Base-by-base conservation (phyloP, 2,888 invertebrate genomes). In the Neoitamus cyanurus region DNA sequence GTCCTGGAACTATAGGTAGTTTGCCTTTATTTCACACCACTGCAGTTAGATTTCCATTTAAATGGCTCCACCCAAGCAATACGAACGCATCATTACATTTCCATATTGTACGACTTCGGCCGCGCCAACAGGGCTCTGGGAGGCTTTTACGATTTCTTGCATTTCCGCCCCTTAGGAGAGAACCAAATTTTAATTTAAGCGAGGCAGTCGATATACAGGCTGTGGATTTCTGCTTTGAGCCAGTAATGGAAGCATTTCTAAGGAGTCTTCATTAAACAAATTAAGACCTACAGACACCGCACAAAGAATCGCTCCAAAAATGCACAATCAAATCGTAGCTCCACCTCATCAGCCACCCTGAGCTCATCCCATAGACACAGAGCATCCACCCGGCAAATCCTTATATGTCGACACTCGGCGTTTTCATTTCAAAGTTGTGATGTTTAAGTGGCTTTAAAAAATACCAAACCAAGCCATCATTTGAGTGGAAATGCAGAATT, bases 381-480 rank as follows among this genome's bases (percentile, higher is more conserved):
- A 42, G 42, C 42, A 15, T 42, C 42, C 58, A 4, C 58, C 9
- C 58, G 20, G 25, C 3, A 48, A 78, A 78, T 46, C 42, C 30
- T 78, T 58, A 78, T 78, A 78, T 31, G 37, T 15, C 34, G 13
- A 31, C 31, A 31, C 42, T 25, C 28, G n/a, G 78, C 13, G 31
- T 25, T 58, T 78, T 78, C 78, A 78, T 78, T 78, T 78, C 58
- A 42, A 30, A 48, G 78, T 78, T 78, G 48, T 34, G 46, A 78
- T 78, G 31, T 78, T 78, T 78, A 48, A 78, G 78, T 78, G 58
- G 78, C 58, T 48, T 78, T 48, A 78, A 78, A 78, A 78, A 78
- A 78, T 78, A 48, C 78, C 48, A 31, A 31, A 58, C 78, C 30
- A 31, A 31, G 78, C 78, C 30, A 78, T 78, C 48, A 78, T 78